phyloP scores from a whole-genome alignment of 2,113 vertebrate genomes.

The Pholis gunnellus region DNA sequence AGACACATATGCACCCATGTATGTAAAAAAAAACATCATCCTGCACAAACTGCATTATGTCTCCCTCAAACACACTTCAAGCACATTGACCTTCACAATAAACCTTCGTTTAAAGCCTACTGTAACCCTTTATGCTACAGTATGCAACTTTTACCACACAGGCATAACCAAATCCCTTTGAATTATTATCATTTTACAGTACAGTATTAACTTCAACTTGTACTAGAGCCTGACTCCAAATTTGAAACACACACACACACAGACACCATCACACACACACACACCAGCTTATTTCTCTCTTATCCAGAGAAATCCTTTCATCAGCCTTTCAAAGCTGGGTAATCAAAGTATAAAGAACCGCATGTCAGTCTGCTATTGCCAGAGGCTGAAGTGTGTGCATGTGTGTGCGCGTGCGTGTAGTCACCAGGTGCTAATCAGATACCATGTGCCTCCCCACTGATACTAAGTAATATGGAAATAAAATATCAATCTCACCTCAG shows the following conservation, averaged over 20 bases:
- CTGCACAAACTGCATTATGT: neutral
- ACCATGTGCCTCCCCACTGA: constrained; percentile 25
- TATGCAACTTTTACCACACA: neutral
- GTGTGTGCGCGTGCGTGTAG: constrained; percentile 23
- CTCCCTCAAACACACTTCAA: neutral
- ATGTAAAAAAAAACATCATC: neutral
- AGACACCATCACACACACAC: neutral
- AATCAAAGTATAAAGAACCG: constrained; percentile 70
- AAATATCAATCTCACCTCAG: constrained; percentile 89
- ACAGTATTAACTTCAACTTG: neutral
- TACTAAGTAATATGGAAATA: constrained; percentile 41
- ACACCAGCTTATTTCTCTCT: constrained; percentile 32
- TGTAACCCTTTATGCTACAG: neutral
- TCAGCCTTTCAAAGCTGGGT: constrained; percentile 63
- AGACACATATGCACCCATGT: neutral
- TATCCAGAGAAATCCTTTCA: constrained; percentile 70
- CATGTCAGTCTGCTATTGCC: constrained; percentile 61
- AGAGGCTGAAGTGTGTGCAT: constrained; percentile 30
- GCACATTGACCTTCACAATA: neutral
- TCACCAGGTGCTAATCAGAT: constrained; percentile 64
- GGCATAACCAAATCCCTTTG: neutral
- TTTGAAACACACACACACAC: neutral
- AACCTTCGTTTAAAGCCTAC: neutral
- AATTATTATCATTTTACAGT: neutral
- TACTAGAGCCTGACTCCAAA: neutral